Base-by-base conservation (phyloP, 2,113 vertebrate genomes). In the Panthera tigris region DNA sequence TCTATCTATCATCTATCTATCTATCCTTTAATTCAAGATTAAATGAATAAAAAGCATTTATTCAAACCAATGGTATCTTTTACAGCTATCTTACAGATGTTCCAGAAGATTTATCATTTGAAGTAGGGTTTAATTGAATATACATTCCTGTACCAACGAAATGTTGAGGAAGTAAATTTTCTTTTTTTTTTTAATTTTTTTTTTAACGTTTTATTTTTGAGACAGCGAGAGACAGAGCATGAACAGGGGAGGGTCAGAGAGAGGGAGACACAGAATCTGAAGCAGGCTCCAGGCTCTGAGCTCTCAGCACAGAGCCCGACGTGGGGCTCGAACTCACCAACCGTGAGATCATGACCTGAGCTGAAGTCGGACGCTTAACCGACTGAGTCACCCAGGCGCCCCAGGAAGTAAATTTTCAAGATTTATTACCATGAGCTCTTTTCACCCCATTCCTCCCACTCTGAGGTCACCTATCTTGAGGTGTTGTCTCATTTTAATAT, bases 81-180 rank as follows among this genome's bases (percentile, higher is more conserved):
- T 80, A 89, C 31, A 96, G 66, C 21, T 90, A 18, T 36, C 29
- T 86, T 91, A 66, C 21, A 57, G 52, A 21, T 81, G 1, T 66
- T 91, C 4, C 8, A 65, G 50, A 21, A 87, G 21, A 87, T 52
- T 71, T 69, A 85, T 68, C 88, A 9, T 74, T 89, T 92, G 39
- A 95, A 76, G 10, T 36, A 52, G 0, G 4, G 1, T 65, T 96
- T 86, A 63, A 50, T 36, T 83, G 29, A 66, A 63, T 91, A 36
- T 79, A 16, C 15, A n/a, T 91, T 86, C 10, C 33, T 79, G 11
- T 33, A 89, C 61, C 39, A 90, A 90, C 84, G 83, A 71, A 94
- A 85, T 33, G 41, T 63, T 61, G 33, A 91, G 15, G 31, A 93
- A 91, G 23, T 69, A 71, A 48, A 69, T 83, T 97, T 93, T 96